Conservation (phyloP, 2,797 vertebrate genomes). For the Dendrocincla tyrannina region DNA sequence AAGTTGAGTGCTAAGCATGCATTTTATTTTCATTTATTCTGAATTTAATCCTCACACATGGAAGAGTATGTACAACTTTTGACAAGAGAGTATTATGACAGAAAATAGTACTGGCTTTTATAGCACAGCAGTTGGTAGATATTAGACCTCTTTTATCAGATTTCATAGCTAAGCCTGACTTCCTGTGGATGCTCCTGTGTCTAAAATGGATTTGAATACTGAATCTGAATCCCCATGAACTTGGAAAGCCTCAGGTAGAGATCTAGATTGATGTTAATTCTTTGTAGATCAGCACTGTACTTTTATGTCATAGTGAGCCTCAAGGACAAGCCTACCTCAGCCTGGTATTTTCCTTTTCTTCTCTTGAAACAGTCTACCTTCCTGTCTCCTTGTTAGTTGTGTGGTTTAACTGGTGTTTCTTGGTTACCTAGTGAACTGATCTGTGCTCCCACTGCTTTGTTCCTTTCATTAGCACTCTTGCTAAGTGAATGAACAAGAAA, state of each 20-base stretch:
- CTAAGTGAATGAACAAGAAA: not conserved
- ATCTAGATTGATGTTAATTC: not conserved
- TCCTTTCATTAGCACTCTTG: not conserved
- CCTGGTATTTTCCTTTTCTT: not conserved
- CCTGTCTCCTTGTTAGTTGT: not conserved
- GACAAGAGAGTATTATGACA: not conserved
- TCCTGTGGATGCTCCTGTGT: not conserved
- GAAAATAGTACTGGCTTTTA: not conserved
- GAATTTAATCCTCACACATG: not conserved
- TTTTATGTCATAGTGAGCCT: not conserved
- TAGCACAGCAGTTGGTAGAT: not conserved
- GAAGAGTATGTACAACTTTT: not conserved
- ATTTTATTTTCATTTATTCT: not conserved
- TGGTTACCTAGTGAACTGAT: not conserved
- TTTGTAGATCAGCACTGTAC: not conserved
- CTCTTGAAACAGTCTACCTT: not conserved
- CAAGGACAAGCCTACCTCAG: not conserved
- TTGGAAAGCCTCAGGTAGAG: not conserved
- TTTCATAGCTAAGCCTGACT: not conserved
- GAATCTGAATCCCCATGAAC: not conserved
- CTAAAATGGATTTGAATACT: not conserved
- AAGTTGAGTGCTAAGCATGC: not conserved
- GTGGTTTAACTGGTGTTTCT: not conserved
- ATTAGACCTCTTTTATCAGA: not conserved
- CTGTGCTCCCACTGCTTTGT: not conserved